Percentiles rank a stretch among this genome's conserved stretches.
These are phyloP conservation scores for Mirounga angustirostris DNA, from an alignment of 2,113 vertebrate species.

Conservation along the genomic window DNA sequence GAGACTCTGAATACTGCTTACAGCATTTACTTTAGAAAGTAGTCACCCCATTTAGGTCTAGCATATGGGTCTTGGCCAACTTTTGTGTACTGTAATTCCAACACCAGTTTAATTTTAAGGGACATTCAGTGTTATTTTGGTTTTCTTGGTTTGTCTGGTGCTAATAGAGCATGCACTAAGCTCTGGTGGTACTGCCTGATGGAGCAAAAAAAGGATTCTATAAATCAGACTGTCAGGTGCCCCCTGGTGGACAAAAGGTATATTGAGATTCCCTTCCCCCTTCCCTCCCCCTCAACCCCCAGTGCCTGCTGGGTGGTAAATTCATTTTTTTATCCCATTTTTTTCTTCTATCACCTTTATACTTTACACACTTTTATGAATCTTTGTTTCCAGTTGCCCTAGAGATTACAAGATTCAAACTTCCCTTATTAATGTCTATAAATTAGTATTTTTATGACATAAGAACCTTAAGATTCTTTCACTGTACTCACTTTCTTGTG, in stretches of 20 bases:
- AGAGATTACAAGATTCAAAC: not conserved
- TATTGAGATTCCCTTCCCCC: not conserved
- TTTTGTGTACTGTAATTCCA: not conserved
- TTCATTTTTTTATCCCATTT: not conserved
- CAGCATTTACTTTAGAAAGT: not conserved
- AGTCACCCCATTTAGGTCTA: not conserved
- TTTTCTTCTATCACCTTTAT: not conserved
- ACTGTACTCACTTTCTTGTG: not conserved
- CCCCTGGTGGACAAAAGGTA: not conserved
- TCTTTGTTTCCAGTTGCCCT: not conserved
- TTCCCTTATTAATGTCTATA: not conserved
- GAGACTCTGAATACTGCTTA: not conserved
- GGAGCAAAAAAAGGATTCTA: not conserved
- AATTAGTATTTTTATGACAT: not conserved
- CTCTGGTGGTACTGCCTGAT: not conserved
- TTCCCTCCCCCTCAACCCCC: no score
- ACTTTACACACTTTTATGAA: not conserved
- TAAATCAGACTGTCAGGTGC: not conserved
- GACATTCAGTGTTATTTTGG: not conserved
- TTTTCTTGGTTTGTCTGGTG: not conserved
- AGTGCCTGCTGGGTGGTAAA: not conserved
- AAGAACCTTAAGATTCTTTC: not conserved
- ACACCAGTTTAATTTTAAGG: not conserved
- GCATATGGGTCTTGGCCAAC: not conserved
- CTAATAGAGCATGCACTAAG: no score